Percentiles rank a stretch among this genome's conserved stretches.
These are phyloP conservation scores for Pangasius djambal DNA, from an alignment of 2,797 vertebrate genomes.

Conservation along the genomic window DNA sequence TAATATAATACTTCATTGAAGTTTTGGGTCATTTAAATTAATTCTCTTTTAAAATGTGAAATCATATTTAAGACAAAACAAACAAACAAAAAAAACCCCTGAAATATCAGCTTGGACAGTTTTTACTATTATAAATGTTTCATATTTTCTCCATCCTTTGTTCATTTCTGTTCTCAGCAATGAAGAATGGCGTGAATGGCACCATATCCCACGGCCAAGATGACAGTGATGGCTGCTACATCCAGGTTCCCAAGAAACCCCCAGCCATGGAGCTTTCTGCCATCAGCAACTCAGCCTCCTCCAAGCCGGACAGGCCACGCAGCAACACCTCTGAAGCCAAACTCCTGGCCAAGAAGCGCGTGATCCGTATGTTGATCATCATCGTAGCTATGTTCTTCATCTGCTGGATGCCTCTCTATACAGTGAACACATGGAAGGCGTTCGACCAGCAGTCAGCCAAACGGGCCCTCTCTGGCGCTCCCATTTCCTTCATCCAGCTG, in stretches of 20 bases:
- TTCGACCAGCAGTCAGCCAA: constrained; percentile 78
- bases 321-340: constrained; percentile 84
- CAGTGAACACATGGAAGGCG: constrained; percentile 91
- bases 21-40: background rate
- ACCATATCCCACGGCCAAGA: constrained; percentile 55
- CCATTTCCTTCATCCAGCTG: constrained; percentile 96
- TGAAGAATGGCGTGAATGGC: constrained; percentile 64
- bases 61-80: background rate
- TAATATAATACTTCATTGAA: background rate
- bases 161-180: constrained; percentile 62
- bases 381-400: constrained; percentile 92
- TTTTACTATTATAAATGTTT: background rate
- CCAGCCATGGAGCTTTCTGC: constrained; percentile 81
- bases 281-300: constrained; percentile 62
- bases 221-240: constrained; percentile 87
- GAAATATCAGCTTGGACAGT: background rate
- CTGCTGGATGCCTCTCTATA: constrained; percentile 92
- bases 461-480: constrained; percentile 80
- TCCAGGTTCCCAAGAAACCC: constrained; percentile 80
- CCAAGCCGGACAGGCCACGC: constrained; percentile 70
- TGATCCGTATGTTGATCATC: constrained; percentile 93
- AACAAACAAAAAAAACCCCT: background rate
- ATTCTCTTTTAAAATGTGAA: background rate
- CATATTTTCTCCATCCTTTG: background rate
- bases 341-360: constrained; percentile 87